phyloP scores from a whole-genome alignment of 2,797 vertebrate genomes.

The Cynodonichthys magdalenae region DNA sequence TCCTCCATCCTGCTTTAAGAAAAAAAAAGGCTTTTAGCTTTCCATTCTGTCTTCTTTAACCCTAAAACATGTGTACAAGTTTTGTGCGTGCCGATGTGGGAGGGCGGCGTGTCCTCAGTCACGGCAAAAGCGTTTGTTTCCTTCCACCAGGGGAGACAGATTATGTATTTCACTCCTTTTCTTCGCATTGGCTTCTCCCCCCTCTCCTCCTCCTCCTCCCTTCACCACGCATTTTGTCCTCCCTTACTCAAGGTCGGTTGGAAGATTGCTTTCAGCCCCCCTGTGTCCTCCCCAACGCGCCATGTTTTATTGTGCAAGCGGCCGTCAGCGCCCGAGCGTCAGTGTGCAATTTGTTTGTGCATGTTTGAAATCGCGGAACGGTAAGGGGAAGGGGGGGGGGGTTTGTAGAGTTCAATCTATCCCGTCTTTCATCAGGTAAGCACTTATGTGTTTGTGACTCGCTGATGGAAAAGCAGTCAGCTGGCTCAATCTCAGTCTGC shows the following conservation, averaged over 20 bases:
- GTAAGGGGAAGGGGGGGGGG: slow-evolving; percentile 3
- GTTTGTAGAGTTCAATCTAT: slow-evolving; percentile 48
- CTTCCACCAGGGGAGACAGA: slow-evolving; percentile 67
- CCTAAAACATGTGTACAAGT: slow-evolving; percentile 24
- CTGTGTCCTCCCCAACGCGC: slow-evolving; percentile 64
- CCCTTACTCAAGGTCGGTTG: slow-evolving; percentile 79
- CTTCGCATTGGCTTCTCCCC: slow-evolving; percentile 45
- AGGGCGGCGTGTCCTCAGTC: slow-evolving; percentile 74
- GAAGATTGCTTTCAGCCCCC: slow-evolving; percentile 83
- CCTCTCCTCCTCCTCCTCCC: slow-evolving; percentile 47
- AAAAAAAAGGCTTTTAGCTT: slow-evolving; percentile 51
- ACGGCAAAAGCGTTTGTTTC: slow-evolving; percentile 76
- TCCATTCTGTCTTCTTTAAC: slow-evolving; percentile 35
- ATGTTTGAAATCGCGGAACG: slow-evolving; percentile 39
- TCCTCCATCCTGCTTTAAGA: slow-evolving; percentile 27
- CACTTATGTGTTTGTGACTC: slow-evolving; percentile 25
- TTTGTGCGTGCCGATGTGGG: slow-evolving; percentile 30
- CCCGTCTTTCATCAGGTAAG: slow-evolving; percentile 46
- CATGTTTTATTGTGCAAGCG: slow-evolving; percentile 61
- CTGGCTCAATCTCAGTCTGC: slow-evolving; percentile 39
- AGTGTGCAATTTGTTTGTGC: slow-evolving; percentile 49
- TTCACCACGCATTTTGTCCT: slow-evolving; percentile 75
- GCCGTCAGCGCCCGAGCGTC: slow-evolving; percentile 33
- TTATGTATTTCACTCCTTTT: slow-evolving; percentile 79
- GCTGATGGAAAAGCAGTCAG: slow-evolving; percentile 55